A percentile compares a stretch with the other conserved stretches of the same genome.
Evolutionary conservation across 2,113 vertebrate species (phyloP).

Genomic region (Camarhynchus parvulus): DNA sequence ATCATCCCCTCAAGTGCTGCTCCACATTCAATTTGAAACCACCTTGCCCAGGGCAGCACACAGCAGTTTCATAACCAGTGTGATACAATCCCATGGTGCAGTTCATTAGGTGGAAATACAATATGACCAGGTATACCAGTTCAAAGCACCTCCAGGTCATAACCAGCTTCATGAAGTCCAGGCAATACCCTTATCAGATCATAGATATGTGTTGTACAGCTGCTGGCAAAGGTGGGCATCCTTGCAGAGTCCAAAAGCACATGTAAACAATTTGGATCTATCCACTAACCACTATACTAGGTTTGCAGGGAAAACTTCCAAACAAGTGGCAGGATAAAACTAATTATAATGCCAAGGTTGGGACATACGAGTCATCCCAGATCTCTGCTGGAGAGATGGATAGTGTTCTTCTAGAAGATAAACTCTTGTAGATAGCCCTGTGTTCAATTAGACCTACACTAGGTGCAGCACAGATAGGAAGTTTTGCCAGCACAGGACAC

Average conservation of each 20-base stretch:
- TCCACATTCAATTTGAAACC: neutral
- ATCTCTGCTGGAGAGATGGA: neutral
- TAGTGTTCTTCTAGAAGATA: neutral
- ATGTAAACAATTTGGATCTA: neutral
- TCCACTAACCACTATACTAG: neutral
- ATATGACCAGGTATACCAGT: neutral
- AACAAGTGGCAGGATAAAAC: neutral
- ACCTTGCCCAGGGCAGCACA: neutral
- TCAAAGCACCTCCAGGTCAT: neutral
- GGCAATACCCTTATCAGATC: neutral
- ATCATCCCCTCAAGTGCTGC: neutral
- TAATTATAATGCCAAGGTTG: neutral
- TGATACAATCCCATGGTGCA: neutral
- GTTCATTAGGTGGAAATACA: neutral
- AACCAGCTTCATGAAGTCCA: neutral
- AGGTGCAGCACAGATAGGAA: neutral
- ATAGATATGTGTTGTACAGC: neutral
- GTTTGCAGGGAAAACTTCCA: neutral
- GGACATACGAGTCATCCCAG: neutral
- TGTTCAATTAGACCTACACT: neutral
- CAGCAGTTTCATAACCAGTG: neutral
- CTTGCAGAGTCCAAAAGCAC: neutral
- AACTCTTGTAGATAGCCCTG: neutral
- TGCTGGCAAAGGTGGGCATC: neutral
- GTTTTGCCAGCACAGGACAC: neutral